These are phyloP conservation scores for Sarotherodon lohbergeri DNA, from an alignment of 2,113 vertebrate species.

Conservation along the genomic window DNA sequence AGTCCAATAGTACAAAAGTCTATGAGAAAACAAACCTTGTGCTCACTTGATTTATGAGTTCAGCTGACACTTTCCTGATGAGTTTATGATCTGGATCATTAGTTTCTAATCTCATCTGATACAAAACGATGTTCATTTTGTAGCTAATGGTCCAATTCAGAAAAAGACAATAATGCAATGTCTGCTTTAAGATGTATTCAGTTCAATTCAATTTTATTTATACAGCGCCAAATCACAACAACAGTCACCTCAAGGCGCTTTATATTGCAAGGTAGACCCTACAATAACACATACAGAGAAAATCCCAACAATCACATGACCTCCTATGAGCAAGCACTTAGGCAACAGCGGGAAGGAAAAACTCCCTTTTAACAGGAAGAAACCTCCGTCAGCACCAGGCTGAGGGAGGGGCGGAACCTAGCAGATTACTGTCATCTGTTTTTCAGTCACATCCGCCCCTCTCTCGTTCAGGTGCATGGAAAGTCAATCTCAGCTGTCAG, in stretches of 20 bases:
- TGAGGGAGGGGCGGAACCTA: neutral
- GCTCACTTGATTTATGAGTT: neutral
- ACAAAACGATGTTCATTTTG: neutral
- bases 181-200: neutral
- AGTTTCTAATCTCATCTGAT: neutral
- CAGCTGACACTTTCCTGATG: neutral
- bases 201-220: neutral
- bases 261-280: neutral
- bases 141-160: neutral
- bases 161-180: neutral
- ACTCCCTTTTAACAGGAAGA: neutral
- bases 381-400: neutral
- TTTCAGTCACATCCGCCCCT: neutral
- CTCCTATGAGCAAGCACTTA: rapidly evolving
- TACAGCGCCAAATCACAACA: neutral
- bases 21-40: neutral
- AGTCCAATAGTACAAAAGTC: neutral
- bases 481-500: neutral
- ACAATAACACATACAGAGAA: neutral
- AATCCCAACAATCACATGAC: neutral
- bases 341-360: neutral
- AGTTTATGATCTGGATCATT: neutral
- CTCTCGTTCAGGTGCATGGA: rapidly evolving
- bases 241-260: rapidly evolving
- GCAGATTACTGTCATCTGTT: neutral